These are phyloP conservation scores for Lymantria monacha DNA, from an alignment of 2,888 invertebrate genomes.

Conservation along the genomic window DNA sequence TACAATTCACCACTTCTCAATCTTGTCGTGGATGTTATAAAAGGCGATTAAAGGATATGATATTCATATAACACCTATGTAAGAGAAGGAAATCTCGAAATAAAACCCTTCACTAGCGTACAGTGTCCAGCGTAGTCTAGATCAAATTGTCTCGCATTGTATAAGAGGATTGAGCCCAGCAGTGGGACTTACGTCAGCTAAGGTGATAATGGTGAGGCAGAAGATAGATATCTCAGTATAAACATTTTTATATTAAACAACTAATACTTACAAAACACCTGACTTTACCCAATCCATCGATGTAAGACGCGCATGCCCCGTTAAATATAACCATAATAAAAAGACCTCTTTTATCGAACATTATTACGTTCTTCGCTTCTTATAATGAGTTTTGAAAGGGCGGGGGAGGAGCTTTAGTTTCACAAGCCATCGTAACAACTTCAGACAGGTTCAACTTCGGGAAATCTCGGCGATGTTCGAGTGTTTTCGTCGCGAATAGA, in stretches of 20 bases:
- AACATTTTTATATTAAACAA: background rate
- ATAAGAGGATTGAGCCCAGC: no score
- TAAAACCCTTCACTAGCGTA: no score
- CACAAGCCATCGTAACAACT: conserved; percentile 41
- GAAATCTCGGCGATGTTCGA: conserved; percentile 43
- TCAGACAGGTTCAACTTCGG: conserved; percentile 47
- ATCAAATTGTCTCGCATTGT: no score
- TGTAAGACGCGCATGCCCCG: conserved; percentile 53
- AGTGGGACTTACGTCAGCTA: no score
- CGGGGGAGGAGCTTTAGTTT: conserved; percentile 32
- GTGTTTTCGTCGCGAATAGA: conserved; percentile 33
- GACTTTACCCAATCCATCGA: conserved; percentile 38
- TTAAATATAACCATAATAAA: conserved; percentile 32
- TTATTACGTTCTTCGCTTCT: conserved; percentile 33
- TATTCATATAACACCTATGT: no score
- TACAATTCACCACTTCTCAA: no score
- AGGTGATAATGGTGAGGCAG: no score
- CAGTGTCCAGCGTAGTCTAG: no score
- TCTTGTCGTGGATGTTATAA: no score
- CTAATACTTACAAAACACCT: conserved; percentile 21
- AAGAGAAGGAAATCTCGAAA: no score
- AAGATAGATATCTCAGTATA: no score
- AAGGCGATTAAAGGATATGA: no score
- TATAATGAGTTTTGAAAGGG: conserved; percentile 26
- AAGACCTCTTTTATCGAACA: conserved; percentile 30